A percentile compares a stretch with the other conserved stretches of the same genome.
phyloP scores from a whole-genome alignment of 2,113 vertebrate genomes.

The Epinephelus fuscoguttatus region DNA sequence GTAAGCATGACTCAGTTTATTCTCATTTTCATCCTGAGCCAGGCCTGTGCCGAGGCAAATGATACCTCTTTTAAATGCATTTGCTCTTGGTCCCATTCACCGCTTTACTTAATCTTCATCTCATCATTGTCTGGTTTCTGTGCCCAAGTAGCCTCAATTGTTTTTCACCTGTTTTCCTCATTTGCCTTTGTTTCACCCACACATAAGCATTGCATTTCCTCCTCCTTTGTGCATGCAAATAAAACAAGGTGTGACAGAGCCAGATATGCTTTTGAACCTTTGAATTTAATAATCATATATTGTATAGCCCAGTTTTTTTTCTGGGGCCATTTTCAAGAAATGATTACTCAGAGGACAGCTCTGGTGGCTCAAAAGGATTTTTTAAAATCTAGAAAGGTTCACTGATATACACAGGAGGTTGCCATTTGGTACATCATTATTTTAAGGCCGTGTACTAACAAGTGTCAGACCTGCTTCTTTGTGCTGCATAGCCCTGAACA shows the following conservation, averaged over 20 bases:
- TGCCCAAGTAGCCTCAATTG: neutral
- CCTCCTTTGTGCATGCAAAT: neutral
- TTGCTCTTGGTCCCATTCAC: neutral
- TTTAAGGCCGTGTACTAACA: neutral
- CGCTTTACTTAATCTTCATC: neutral
- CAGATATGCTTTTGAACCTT: neutral
- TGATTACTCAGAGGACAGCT: neutral
- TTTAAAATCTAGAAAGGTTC: neutral
- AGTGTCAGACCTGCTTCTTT: neutral
- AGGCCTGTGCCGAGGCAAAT: neutral
- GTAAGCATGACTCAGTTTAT: neutral
- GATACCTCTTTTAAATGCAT: neutral
- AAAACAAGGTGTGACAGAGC: neutral
- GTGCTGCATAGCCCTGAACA: slow-evolving; percentile 4
- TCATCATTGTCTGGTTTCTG: neutral
- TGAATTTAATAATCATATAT: neutral
- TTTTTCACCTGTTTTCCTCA: neutral
- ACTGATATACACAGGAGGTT: neutral
- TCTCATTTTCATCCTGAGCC: neutral
- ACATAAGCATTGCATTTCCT: slow-evolving; percentile 1
- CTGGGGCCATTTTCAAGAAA: neutral
- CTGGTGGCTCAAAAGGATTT: neutral
- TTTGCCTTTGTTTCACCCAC: neutral
- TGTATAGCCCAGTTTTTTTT: neutral
- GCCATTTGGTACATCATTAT: neutral